phyloP scores from a whole-genome alignment of 2,113 vertebrate species.

The Ptychochromis oligacanthus region DNA sequence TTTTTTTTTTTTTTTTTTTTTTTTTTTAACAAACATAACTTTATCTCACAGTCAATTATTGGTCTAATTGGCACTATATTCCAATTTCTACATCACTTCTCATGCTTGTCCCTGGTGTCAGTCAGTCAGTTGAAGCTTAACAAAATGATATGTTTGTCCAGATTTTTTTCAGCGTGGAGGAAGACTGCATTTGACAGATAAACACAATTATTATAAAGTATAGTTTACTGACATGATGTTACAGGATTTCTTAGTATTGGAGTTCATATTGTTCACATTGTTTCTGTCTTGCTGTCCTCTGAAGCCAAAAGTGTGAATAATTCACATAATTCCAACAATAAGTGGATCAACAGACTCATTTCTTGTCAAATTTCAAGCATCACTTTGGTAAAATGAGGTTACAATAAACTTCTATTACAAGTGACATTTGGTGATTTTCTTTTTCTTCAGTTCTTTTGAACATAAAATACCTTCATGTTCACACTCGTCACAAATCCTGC shows the following conservation, averaged over 20 bases:
- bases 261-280: neutral
- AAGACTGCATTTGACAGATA: neutral
- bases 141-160: neutral
- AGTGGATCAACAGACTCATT: neutral
- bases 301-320: neutral
- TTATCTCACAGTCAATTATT: constrained; percentile 17
- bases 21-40: constrained; percentile 13
- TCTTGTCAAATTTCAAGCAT: constrained; percentile 3
- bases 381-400: neutral
- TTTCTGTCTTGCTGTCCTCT: neutral
- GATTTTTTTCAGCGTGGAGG: neutral
- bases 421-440: constrained; percentile 3
- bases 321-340: neutral
- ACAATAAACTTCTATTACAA: constrained; percentile 21
- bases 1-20: neutral
- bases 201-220: neutral
- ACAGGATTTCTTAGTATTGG: neutral
- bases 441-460: constrained; percentile 30
- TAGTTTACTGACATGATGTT: neutral
- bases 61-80: constrained; percentile 4
- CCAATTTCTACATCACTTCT: neutral
- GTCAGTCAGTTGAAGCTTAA: neutral
- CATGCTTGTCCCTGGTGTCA: fast-evolving
- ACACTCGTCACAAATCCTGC: neutral
- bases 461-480: constrained; percentile 33